A percentile compares a stretch with the other conserved stretches of the same genome.
Evolutionary conservation across 2,888 invertebrate genomes (phyloP).

Genomic region (Rotaria magnacalcarata): DNA sequence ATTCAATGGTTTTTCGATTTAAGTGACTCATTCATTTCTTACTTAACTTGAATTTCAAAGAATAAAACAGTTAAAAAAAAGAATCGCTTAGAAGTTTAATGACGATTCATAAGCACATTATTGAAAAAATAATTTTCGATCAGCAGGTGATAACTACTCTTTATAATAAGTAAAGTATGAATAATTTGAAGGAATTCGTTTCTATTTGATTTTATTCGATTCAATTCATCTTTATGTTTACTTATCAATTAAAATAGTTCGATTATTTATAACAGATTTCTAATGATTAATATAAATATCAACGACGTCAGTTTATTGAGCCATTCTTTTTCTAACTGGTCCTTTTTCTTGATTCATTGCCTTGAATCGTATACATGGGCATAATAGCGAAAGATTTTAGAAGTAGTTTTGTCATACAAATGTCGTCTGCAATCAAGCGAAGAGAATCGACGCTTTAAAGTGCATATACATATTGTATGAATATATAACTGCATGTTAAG

Average conservation of each 20-base stretch:
- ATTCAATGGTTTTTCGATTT: too few species aligned
- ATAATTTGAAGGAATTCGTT: too few species aligned
- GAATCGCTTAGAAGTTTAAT: too few species aligned
- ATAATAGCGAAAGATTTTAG: neutral
- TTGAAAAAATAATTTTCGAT: too few species aligned
- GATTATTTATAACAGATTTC: neutral
- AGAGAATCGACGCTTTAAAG: neutral
- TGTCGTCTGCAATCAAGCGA: neutral
- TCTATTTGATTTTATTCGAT: neutral
- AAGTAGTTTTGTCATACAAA: neutral
- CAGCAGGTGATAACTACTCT: too few species aligned
- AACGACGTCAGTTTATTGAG: neutral
- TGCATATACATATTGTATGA: neutral
- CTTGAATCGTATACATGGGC: neutral
- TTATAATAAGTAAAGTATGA: too few species aligned
- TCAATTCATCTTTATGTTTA: neutral
- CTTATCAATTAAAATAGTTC: neutral
- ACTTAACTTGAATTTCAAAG: too few species aligned
- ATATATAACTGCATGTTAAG: neutral
- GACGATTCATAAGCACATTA: too few species aligned
- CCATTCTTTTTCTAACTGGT: neutral
- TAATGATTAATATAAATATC: neutral
- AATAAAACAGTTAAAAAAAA: too few species aligned
- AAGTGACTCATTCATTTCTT: too few species aligned
- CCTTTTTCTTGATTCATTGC: neutral